Evolutionary conservation across 2,888 invertebrate genomes (phyloP), one percentile per base, ranked within the genome.

Genomic region (Hirtodrosophila alboralis): DNA sequence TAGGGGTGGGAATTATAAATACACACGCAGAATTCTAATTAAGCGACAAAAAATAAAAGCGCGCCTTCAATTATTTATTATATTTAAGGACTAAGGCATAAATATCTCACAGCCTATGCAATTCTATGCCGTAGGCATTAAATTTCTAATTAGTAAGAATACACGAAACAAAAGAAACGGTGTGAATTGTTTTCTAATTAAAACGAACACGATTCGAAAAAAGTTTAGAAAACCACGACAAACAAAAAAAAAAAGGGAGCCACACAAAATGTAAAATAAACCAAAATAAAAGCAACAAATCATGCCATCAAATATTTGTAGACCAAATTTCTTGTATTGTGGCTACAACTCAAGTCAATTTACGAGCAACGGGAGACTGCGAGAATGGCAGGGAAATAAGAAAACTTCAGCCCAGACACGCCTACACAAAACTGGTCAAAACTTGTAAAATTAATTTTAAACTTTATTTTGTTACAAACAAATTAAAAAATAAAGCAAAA

Each of bases 391-490:
- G 26, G 47, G 16, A 23, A 3, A 23, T n/a, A 30, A 14, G 37
- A 33, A 41, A 48, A 37, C 33, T 53, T 58, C 38, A 13, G 9
- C 28, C 18, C 16, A 28, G 14, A 48, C 34, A 33, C 48, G 7
- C 40, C 31, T 26, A 34, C 45, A 37, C 12, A 38, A 53, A 58
- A 76, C 48, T 62, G 66, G 77, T 80, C 70, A 66, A 40, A 80
- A 74, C 60, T 83, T 79, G 73, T 45, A 69, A 79, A 83, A 83
- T 79, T 78, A 78, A 79, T 79, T 75, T 75, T 63, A 36, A 76
- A 83, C 80, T 80, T 80, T 67, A 63, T 48, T 63, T 71, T 61
- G 67, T 53, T 44, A 40, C 36, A 67, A 36, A 47, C 52, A 68
- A 64, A 62, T 37, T 54, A 38, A 37, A 57, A 56, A 38, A 33